These are phyloP conservation scores for Drosophila setifemur DNA, from an alignment of 1,140 invertebrate genomes.

Conservation along the genomic window DNA sequence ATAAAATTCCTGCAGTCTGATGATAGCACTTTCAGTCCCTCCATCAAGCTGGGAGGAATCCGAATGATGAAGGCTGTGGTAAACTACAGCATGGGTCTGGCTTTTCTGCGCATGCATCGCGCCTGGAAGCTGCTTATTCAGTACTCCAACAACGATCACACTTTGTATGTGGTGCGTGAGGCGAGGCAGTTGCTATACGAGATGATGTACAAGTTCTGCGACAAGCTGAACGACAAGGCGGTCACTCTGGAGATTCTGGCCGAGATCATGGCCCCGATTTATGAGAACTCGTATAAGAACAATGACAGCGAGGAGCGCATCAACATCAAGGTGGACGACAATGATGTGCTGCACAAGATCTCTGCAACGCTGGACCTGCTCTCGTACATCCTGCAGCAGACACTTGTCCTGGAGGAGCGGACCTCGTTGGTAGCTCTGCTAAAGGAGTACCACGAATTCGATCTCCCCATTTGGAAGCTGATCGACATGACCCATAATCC, in stretches of 20 bases:
- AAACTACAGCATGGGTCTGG: conserved; percentile 83
- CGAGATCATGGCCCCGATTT: conserved; percentile 83
- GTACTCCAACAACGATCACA: conserved; percentile 85
- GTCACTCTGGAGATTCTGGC: conserved; percentile 83
- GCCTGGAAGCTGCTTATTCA: conserved; percentile 84
- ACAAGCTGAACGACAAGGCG: conserved; percentile 80
- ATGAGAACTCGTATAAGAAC: conserved; percentile 76
- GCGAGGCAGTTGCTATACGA: conserved; percentile 84
- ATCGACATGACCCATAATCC: conserved; percentile 69
- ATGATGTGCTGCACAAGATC: conserved; percentile 83
- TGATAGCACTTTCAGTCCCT: conserved; percentile 76
- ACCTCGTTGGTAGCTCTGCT: conserved; percentile 61
- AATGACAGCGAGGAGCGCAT: conserved; percentile 48
- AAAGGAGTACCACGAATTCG: conserved; percentile 58
- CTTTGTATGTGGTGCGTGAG: conserved; percentile 86
- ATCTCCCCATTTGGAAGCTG: conserved; percentile 76
- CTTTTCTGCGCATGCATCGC: conserved; percentile 84
- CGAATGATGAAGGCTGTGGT: conserved; percentile 84
- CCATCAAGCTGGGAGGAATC: conserved; percentile 86
- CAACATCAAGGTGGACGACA: conserved; percentile 82
- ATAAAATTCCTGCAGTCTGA: conserved; percentile 46
- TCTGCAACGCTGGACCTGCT: conserved; percentile 84
- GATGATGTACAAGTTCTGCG: conserved; percentile 83
- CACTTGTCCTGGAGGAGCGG: conserved; percentile 62
- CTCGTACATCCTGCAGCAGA: conserved; percentile 75